phyloP scores from a whole-genome alignment of 2,797 vertebrate species.

The Typhlichthys eigenmanni region DNA sequence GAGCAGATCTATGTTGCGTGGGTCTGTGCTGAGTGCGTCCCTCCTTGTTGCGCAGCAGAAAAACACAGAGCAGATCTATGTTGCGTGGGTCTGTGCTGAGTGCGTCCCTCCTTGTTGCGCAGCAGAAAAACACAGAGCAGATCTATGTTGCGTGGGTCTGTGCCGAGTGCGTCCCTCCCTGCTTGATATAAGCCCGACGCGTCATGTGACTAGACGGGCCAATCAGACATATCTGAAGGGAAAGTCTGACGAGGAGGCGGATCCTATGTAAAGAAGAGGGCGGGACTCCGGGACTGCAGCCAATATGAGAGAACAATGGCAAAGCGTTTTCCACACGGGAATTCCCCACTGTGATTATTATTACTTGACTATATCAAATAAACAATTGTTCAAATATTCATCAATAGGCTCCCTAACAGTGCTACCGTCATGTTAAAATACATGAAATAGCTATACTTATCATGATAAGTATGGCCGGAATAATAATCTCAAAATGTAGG shows the following conservation, averaged over 20 bases:
- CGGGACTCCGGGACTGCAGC: slow-evolving; percentile 16
- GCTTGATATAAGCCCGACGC: background rate
- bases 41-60: too few species aligned
- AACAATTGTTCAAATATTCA: too few species aligned
- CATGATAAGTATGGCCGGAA: too few species aligned
- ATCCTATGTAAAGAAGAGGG: slow-evolving; percentile 25
- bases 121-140: background rate
- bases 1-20: background rate
- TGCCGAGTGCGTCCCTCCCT: background rate
- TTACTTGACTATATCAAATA: too few species aligned
- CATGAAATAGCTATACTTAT: too few species aligned
- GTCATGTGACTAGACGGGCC: background rate
- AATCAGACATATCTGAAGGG: too few species aligned
- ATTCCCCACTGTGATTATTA: slow-evolving; percentile 29
- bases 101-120: background rate
- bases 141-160: background rate
- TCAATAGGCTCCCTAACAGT: too few species aligned
- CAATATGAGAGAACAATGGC: slow-evolving; percentile 56
- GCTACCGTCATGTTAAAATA: too few species aligned
- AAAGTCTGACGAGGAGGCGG: background rate
- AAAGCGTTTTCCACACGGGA: slow-evolving; percentile 48
- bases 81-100: too few species aligned
- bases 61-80: too few species aligned
- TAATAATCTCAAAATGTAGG: too few species aligned
- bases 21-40: background rate